Base-by-base conservation (phyloP, 2,888 invertebrate species). In the Leucania comma region DNA sequence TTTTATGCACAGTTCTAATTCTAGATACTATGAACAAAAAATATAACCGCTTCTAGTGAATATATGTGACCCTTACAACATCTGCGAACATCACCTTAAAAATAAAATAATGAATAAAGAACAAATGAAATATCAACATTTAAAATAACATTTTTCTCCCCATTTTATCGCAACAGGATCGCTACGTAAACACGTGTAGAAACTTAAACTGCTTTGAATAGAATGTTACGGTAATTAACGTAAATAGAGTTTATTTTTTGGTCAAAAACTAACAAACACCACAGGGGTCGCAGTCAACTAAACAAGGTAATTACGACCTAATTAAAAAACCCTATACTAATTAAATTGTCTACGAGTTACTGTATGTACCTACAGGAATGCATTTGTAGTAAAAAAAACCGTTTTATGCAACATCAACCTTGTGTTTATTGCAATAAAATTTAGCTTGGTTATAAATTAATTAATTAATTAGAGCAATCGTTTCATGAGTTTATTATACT, bases 271-370 rank as follows among this genome's bases (percentile, higher is more conserved):
- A 85, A 83, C 78, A 82, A 85, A 72, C 57, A 59, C 70, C 46
- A 72, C 42, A 73, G 85, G 81, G 79, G 72, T 62, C 74, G 50
- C 64, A 79, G 76, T 81, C 76, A 86, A 88, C 83, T 81, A 83
- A 88, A 87, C 83, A 82, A 78, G 83, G 79, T 86, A 89, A 89
- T 90, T 88, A 89, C 86, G 80, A 85, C 78, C 85, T 86, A 89
- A 90, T 90, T 90, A 89, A 87, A 87, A 83, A 86, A 82, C 86
- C 86, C 87, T 83, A 85, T 88, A 80, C 83, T 87, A 89, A 91
- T 90, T 88, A 88, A 90, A 88, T 86, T 84, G 85, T 86, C 82
- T 85, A 77, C 84, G 78, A 83, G 68, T 82, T 70, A 82, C 76
- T 85, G 75, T 78, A 79, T 66, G 68, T 63, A 26, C 24, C 4